Evolutionary conservation across 2,797 vertebrate genomes (phyloP), one percentile per base, ranked within the genome.

Genomic region (Craterocephalus amniculus): DNA sequence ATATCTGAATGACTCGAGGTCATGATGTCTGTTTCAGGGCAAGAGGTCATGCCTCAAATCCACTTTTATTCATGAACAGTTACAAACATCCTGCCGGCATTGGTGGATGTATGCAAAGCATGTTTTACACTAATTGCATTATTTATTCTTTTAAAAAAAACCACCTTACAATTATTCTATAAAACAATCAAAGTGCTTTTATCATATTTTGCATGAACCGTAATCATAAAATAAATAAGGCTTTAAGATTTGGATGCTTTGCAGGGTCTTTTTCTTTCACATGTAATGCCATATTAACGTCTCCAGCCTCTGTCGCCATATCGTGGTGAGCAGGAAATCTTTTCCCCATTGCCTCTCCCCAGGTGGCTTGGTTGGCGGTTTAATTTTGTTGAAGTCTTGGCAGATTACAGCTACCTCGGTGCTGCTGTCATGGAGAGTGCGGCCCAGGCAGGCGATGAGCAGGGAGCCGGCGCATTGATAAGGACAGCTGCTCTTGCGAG

Each of bases 331-430:
- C 85, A 93, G 83, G 84, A 92, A 91, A 94, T 93, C 88, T 93
- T 92, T 43, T 89, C 76, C 80, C 75, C 71, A 83, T 91, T 86
- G 69, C 83, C 60, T 78, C 87, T 89, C 85, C 70, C 56, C 85
- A 36, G 32, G 74, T 82, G 81, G 82, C 85, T 85, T 59, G 82
- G 76, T 76, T 83, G 87, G 68, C 18, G 38, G 90, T 95, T 93
- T 93, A 92, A 93, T 96, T 95, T 91, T 83, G 88, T 89, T 91
- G 64, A 93, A 91, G 92, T 94, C 93, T 85, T 85, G 91, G 38
- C 72, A 91, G 80, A 87, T 95, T 95, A 93, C 62, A 1, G 70
- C 92, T 88, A 77, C 89, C 91, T 91, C 87, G 59, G 83, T 45
- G 79, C 87, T 59, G 83, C 92, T 94, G 93, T 94, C 92, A 93